Evolutionary conservation across 2,113 vertebrate genomes (phyloP).

Genomic region (Thamnaconus septentrionalis): DNA sequence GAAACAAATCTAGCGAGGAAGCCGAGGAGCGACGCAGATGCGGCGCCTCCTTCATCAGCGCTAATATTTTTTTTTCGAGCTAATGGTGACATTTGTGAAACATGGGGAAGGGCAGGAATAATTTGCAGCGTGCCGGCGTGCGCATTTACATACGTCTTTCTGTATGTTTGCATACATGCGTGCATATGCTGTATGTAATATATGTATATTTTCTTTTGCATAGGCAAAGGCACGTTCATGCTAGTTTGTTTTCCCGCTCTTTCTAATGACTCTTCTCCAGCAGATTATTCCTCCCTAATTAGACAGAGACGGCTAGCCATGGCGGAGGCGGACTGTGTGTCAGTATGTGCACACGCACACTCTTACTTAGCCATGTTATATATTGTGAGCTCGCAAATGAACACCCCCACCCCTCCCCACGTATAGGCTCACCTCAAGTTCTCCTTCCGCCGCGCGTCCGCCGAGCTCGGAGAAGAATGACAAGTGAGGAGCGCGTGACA

Average conservation of each 20-base stretch:
- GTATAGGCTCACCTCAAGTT: conserved; percentile 41
- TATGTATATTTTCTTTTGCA: conserved; percentile 13
- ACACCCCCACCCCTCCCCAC: conserved; percentile 5
- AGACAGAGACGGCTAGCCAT: conserved; percentile 71
- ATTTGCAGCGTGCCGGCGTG: conserved; percentile 1
- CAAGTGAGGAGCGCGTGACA: conserved; percentile 57
- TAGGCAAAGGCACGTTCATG: conserved; percentile 35
- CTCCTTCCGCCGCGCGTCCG: conserved; percentile 43
- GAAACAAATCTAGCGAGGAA: conserved; percentile 64
- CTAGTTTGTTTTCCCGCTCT: conserved; percentile 60
- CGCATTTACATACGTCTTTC: neutral
- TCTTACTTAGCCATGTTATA: conserved; percentile 3
- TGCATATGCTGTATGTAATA: conserved; percentile 8
- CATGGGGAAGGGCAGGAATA: conserved; percentile 11
- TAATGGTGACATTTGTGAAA: conserved; percentile 56
- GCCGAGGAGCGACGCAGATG: conserved; percentile 53
- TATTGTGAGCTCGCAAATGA: conserved; percentile 11
- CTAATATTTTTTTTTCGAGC: conserved; percentile 56
- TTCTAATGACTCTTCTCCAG: conserved; percentile 75
- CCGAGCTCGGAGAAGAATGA: conserved; percentile 58
- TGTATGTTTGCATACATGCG: neutral
- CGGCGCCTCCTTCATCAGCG: conserved; percentile 17
- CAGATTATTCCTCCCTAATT: conserved; percentile 75
- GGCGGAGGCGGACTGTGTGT: conserved; percentile 48
- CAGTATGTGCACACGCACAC: conserved; percentile 14